These are phyloP conservation scores for Metopolophium dirhodum DNA, from an alignment of 1,140 invertebrate genomes.

Conservation along the genomic window DNA sequence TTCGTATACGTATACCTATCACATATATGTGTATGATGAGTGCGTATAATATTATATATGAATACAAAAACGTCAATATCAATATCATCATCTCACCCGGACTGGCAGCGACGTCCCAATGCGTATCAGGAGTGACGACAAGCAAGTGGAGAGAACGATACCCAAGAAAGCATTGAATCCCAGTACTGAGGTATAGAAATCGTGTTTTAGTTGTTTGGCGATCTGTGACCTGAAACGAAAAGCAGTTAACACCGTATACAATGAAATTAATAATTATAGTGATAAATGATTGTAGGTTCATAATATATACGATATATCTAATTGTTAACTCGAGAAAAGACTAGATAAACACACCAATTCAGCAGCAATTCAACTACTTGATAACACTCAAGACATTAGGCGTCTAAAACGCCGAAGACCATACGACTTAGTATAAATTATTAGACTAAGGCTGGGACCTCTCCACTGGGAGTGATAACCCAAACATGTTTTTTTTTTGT, in stretches of 20 bases:
- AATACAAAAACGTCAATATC: not conserved
- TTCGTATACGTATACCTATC: not conserved
- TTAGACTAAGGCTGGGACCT: too few relatives aligned
- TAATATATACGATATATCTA: too few relatives aligned
- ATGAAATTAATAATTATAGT: not conserved
- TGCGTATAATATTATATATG: not conserved
- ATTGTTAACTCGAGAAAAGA: too few relatives aligned
- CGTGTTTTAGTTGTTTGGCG: not conserved
- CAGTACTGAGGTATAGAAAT: not conserved
- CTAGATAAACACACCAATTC: too few relatives aligned
- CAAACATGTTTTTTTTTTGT: too few relatives aligned
- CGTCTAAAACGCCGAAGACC: too few relatives aligned
- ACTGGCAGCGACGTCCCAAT: not conserved
- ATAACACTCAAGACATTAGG: too few relatives aligned
- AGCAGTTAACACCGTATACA: not conserved
- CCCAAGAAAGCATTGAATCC: conserved; percentile 33
- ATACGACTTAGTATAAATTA: too few relatives aligned
- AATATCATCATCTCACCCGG: not conserved
- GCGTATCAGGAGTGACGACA: not conserved
- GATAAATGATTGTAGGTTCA: not conserved
- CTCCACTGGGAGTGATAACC: too few relatives aligned
- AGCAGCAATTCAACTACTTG: too few relatives aligned
- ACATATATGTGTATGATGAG: too few relatives aligned
- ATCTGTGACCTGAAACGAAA: conserved; percentile 23
- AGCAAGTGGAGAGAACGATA: not conserved